Percentiles rank a stretch among this genome's conserved stretches.
Conservation (phyloP, 2,797 vertebrate species). For the Mus caroli region DNA sequence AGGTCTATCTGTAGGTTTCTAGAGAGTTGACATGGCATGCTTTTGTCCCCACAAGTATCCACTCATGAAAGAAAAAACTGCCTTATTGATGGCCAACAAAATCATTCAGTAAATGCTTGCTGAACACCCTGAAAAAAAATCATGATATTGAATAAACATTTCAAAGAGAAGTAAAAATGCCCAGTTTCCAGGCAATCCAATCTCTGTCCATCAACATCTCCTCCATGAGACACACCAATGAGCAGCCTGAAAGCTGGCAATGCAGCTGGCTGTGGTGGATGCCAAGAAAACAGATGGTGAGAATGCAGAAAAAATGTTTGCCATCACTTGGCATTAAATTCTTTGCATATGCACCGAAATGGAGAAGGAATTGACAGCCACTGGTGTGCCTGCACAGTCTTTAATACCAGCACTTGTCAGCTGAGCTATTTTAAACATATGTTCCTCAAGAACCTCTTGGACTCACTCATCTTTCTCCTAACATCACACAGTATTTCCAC, state of each 20-base stretch:
- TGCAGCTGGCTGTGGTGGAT: constrained; percentile 68
- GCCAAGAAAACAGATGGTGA: constrained; percentile 80
- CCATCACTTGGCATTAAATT: constrained; percentile 70
- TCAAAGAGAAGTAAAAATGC: constrained; percentile 67
- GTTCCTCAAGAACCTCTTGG: constrained; percentile 11
- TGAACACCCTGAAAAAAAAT: constrained; percentile 28
- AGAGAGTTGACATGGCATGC: neutral
- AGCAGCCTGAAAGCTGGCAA: constrained; percentile 71
- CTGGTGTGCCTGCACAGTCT: constrained; percentile 42
- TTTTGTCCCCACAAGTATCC: neutral
- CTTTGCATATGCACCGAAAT: constrained; percentile 69
- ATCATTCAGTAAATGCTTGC: constrained; percentile 8
- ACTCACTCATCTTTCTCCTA: constrained; percentile 13
- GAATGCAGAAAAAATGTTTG: constrained; percentile 70
- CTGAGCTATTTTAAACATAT: constrained; percentile 59
- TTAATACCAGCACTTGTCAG: constrained; percentile 52
- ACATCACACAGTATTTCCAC: constrained; percentile 22
- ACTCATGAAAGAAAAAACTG: constrained; percentile 8
- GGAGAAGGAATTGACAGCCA: constrained; percentile 65
- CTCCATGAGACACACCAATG: constrained; percentile 59
- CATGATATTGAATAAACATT: constrained; percentile 56
- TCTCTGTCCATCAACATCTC: constrained; percentile 55
- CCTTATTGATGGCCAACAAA: neutral
- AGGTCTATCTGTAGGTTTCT: neutral
- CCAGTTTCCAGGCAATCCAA: constrained; percentile 50